A percentile compares a stretch with the other conserved stretches of the same genome.
Conservation (phyloP, 1,140 invertebrate species). For the Trissolcus basalis region DNA sequence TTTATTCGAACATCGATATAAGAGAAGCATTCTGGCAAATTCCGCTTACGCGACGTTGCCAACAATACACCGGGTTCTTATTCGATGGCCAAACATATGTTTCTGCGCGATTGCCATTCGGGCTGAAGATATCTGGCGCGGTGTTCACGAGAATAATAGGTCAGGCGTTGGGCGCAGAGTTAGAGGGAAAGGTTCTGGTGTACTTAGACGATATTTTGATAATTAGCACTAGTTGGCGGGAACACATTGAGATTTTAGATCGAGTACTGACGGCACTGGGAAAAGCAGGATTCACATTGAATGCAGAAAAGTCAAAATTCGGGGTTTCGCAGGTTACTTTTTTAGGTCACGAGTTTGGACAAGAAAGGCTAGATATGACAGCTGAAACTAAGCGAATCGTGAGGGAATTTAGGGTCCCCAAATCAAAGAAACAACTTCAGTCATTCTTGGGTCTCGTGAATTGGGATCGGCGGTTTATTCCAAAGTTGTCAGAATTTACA, state of each 20-base stretch:
- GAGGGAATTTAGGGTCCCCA: not conserved
- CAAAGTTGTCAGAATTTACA: not conserved
- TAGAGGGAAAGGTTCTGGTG: not conserved
- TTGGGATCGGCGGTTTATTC: constrained; percentile 12
- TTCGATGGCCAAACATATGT: constrained; percentile 8
- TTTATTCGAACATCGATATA: constrained; percentile 4
- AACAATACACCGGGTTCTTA: constrained; percentile 5
- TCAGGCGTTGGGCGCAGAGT: not conserved
- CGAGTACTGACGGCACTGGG: constrained; percentile 4
- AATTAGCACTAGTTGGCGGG: not conserved
- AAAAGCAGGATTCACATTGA: constrained; percentile 5
- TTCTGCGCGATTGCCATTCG: constrained; percentile 5
- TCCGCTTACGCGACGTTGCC: not conserved
- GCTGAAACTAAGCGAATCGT: not conserved
- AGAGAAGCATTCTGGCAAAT: constrained; percentile 10
- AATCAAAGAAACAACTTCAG: constrained; percentile 5
- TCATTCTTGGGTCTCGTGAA: constrained; percentile 8
- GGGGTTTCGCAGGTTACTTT: not conserved
- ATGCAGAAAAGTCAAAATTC: constrained; percentile 3
- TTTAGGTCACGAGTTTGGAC: constrained; percentile 1
- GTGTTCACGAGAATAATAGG: not conserved
- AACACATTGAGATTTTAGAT: not conserved
- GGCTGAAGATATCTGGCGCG: constrained; percentile 7
- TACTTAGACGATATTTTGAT: constrained; percentile 10
- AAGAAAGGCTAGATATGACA: not conserved